Evolutionary conservation across 1,140 invertebrate genomes (phyloP).

Genomic region (Trachymyrmex cornetzi): DNA sequence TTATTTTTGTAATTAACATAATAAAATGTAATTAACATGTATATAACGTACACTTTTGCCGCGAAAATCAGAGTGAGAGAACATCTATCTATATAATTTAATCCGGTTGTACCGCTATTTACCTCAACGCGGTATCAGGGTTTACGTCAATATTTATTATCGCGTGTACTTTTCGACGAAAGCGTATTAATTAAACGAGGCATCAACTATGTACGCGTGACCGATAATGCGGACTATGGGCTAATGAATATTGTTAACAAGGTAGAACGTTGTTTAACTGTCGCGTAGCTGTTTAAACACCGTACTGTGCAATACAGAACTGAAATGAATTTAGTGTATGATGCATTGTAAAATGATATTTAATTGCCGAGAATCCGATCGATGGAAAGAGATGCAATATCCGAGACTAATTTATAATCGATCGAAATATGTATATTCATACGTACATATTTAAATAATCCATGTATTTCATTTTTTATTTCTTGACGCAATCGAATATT

Average conservation of each 20-base stretch:
- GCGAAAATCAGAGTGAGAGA: not conserved
- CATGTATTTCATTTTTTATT: not conserved
- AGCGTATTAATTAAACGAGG: constrained; percentile 62
- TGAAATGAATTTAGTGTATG: constrained; percentile 54
- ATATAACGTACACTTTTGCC: not conserved
- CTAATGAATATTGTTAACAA: constrained; percentile 66
- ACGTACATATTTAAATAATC: not conserved
- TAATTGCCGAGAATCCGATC: constrained; percentile 54
- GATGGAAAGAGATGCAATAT: constrained; percentile 10
- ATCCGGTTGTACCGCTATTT: constrained; percentile 44
- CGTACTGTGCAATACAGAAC: not conserved
- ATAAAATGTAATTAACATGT: constrained; percentile 28
- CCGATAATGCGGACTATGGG: constrained; percentile 52
- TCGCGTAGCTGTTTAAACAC: constrained; percentile 55
- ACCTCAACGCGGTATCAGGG: constrained; percentile 30
- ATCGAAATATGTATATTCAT: not conserved
- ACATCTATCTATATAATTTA: constrained; percentile 37
- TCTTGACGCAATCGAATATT: not conserved
- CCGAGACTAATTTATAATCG: constrained; percentile 15
- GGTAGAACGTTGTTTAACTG: constrained; percentile 58
- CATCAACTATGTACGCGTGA: constrained; percentile 53
- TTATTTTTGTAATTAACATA: constrained; percentile 54
- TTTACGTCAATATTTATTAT: constrained; percentile 62
- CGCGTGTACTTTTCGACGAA: constrained; percentile 55
- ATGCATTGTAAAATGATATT: constrained; percentile 43